Conservation (phyloP, 2,888 invertebrate species). For the Anthophora plumipes region DNA sequence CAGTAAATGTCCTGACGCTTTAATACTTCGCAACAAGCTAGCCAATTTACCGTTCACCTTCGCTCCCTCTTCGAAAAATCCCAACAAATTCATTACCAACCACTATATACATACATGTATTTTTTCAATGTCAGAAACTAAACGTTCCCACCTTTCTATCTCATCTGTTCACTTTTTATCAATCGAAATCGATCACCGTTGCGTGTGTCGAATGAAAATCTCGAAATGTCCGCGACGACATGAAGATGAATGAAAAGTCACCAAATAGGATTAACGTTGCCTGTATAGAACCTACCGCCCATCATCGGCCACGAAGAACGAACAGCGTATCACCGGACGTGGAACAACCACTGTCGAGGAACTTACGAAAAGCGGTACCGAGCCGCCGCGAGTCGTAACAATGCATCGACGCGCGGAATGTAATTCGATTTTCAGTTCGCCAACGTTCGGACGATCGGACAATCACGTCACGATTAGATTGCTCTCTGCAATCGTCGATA, state of each 20-base stretch:
- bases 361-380: constrained; percentile 11
- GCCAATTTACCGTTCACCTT: neutral
- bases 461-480: constrained; percentile 28
- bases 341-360: neutral
- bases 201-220: no score
- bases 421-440: constrained; percentile 39
- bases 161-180: no score
- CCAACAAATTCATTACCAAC: no score
- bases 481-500: constrained; percentile 43
- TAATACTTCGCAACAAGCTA: neutral
- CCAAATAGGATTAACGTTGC: neutral
- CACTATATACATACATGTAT: no score
- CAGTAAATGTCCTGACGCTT: neutral
- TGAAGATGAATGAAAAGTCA: neutral
- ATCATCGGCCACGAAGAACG: constrained; percentile 1
- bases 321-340: neutral
- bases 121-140: no score
- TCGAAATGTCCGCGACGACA: no score
- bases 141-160: no score
- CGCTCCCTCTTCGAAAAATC: neutral
- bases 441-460: constrained; percentile 28
- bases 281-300: constrained; percentile 31
- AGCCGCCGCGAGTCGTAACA: neutral
- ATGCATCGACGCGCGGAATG: constrained; percentile 5
- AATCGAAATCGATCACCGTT: no score